Evolutionary conservation across 2,113 vertebrate species (phyloP), one percentile per base, ranked within the genome.

Genomic region (Trematomus loennbergii): DNA sequence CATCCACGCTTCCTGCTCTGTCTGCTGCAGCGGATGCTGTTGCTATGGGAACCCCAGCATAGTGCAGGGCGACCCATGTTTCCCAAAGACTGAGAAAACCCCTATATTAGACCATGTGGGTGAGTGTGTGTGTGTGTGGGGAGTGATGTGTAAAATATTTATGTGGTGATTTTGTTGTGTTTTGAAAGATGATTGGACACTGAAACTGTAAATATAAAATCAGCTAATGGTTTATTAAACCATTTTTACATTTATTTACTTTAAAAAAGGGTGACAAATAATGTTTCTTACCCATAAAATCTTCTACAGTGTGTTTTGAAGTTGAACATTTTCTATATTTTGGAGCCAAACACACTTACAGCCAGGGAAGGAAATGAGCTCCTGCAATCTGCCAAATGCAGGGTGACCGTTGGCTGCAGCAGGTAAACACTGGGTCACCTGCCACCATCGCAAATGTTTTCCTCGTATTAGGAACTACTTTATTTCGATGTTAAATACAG

Each of bases 31-130:
- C 83, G 84, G 92, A 78, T 92, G 94, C 92, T 94, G 95, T 96
- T 95, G 92, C 95, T 93, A 95, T 95, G 89, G 94, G 89, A 96
- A 96, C 95, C 93, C 66, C 90, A 91, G 88, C 89, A 87, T 93
- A 92, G 93, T 93, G 90, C 79, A 89, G 86, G 87, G 87, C 84
- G 90, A 93, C 92, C 94, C 90, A 87, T 82, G 88, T 94, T 93
- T 92, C 81, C 72, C 78, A 60, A 87, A 79, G 76, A 88, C 79
- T 81, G 90, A 93, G 88, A 88, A 90, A 89, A 82, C 63, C 87
- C 88, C 79, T 66, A 61, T 58, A 49, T 75, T 58, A 83, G 72
- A 74, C 65, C 82, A 81, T 81, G 88, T 87, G 81, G 74, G 69
- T 22, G 54, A 46, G 43, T 46, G 54, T 3, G 10, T 49, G 12